Conservation (phyloP, 2,888 invertebrate species). For the Microchrysa polita region DNA sequence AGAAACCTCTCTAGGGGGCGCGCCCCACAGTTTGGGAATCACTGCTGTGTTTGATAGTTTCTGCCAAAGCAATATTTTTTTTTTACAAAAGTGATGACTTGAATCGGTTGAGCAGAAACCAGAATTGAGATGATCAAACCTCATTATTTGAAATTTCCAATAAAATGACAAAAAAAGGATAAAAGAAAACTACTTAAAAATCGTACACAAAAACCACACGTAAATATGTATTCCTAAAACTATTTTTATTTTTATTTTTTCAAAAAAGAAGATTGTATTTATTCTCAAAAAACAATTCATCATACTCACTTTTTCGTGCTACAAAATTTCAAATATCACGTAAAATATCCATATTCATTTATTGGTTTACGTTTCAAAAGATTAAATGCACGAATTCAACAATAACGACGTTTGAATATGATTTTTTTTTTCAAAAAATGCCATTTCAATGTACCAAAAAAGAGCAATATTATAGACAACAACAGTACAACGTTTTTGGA, state of each 20-base stretch:
- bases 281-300: constrained; percentile 13
- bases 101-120: too few relatives aligned
- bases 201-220: constrained; percentile 36
- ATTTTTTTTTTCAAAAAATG: constrained; percentile 18
- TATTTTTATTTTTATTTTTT: neutral
- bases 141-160: too few relatives aligned
- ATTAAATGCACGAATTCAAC: constrained; percentile 11
- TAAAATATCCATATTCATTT: constrained; percentile 7
- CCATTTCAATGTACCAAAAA: neutral
- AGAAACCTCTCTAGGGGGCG: too few relatives aligned
- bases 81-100: too few relatives aligned
- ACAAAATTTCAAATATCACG: neutral
- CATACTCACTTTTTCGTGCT: constrained; percentile 41
- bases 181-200: too few relatives aligned
- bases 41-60: too few relatives aligned
- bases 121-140: too few relatives aligned
- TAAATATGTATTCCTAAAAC: constrained; percentile 14
- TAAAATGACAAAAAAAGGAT: too few relatives aligned
- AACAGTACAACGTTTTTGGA: neutral
- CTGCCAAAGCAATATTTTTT: too few relatives aligned
- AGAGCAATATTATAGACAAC: neutral
- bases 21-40: too few relatives aligned
- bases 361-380: neutral
- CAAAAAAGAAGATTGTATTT: neutral
- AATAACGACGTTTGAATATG: neutral